Percentiles rank a stretch among this genome's conserved stretches.
These are phyloP conservation scores for Calameuta pallipes DNA, from an alignment of 2,888 invertebrate genomes.

Conservation along the genomic window DNA sequence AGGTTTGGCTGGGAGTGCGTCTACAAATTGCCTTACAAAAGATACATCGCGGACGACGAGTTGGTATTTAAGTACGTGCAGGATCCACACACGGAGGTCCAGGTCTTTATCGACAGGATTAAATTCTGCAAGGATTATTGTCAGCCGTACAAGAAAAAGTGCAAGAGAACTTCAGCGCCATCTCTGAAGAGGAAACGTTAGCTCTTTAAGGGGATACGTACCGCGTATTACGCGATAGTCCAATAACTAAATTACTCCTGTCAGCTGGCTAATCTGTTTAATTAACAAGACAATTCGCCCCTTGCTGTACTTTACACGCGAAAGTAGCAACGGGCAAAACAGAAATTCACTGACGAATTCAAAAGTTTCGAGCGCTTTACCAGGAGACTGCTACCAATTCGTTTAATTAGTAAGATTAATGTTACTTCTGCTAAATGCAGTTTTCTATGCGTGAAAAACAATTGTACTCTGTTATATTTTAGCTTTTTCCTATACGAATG, in stretches of 20 bases:
- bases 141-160: slow-evolving; percentile 17
- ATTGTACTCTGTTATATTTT: neutral
- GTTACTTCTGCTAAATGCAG: neutral
- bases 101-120: slow-evolving; percentile 37
- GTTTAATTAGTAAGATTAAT: neutral
- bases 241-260: neutral
- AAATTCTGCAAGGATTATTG: slow-evolving; percentile 29
- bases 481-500: neutral
- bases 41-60: slow-evolving; percentile 36
- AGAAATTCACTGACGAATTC: neutral
- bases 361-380: neutral
- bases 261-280: neutral
- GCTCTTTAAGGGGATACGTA: neutral
- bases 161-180: slow-evolving; percentile 21
- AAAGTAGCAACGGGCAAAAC: neutral
- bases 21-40: slow-evolving; percentile 40
- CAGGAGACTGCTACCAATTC: neutral
- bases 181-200: neutral
- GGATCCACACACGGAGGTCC: slow-evolving; percentile 46
- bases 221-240: neutral
- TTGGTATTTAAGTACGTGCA: slow-evolving; percentile 44
- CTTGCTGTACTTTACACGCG: neutral
- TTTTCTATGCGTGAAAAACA: neutral
- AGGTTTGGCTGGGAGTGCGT: slow-evolving; percentile 45
- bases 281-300: neutral